These are phyloP conservation scores for Galagoides demidoff DNA, from an alignment of 2,797 vertebrate species.

Conservation along the genomic window DNA sequence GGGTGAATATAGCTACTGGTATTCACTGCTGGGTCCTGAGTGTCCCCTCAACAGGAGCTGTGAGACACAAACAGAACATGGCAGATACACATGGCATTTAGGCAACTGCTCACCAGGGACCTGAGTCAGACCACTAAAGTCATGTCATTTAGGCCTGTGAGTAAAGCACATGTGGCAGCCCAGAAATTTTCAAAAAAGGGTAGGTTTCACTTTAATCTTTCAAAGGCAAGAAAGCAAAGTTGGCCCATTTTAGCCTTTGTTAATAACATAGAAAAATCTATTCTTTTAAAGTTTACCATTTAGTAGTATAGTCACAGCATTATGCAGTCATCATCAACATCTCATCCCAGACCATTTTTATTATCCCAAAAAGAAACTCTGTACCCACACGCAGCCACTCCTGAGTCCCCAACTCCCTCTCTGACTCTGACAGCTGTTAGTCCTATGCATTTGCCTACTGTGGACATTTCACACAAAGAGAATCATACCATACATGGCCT, in stretches of 20 bases:
- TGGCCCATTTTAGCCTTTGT: not conserved
- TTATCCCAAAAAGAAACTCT: not conserved
- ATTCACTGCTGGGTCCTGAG: not conserved
- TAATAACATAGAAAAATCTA: slow-evolving; percentile 23
- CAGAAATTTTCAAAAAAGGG: not conserved
- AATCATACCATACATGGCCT: not conserved
- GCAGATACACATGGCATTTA: not conserved
- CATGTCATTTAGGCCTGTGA: not conserved
- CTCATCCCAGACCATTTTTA: slow-evolving; percentile 3
- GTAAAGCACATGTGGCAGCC: not conserved
- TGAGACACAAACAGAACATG: not conserved
- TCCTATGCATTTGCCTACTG: not conserved
- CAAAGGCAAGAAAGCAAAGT: slow-evolving; percentile 15
- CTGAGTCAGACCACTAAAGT: not conserved
- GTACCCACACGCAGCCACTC: not conserved
- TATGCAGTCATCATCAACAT: not conserved
- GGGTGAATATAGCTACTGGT: slow-evolving; percentile 60
- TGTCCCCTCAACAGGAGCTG: slow-evolving; percentile 20
- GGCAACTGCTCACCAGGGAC: slow-evolving; percentile 14
- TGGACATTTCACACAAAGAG: not conserved
- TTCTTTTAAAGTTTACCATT: slow-evolving; percentile 4
- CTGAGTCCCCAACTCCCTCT: not conserved
- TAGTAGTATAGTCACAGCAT: not conserved
- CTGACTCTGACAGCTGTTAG: not conserved
- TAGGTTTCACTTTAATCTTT: slow-evolving; percentile 34